These are phyloP conservation scores for Cebidichthys violaceus DNA, from an alignment of 2,113 vertebrate genomes.

Conservation along the genomic window DNA sequence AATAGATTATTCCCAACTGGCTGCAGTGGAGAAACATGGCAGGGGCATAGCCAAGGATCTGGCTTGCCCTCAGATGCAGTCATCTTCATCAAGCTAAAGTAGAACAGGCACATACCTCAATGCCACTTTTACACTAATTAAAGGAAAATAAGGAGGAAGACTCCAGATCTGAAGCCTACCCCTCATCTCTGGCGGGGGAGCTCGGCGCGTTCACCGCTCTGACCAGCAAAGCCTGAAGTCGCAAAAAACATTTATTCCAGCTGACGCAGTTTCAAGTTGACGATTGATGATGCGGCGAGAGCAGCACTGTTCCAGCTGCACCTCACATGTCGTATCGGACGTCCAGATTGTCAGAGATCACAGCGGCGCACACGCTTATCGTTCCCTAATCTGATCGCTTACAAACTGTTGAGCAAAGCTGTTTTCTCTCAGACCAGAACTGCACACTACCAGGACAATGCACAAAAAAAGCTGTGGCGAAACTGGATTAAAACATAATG, in stretches of 20 bases:
- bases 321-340: conserved; percentile 53
- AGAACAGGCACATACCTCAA: conserved; percentile 62
- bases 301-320: conserved; percentile 57
- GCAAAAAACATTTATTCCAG: conserved; percentile 27
- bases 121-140: conserved; percentile 72
- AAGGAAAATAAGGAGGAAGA: conserved; percentile 68
- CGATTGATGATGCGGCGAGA: conserved; percentile 17
- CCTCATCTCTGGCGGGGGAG: conserved; percentile 26
- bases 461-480: background rate
- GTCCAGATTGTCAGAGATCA: conserved; percentile 48
- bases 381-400: background rate
- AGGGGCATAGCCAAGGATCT: conserved; percentile 49
- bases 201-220: conserved; percentile 9
- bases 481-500: conserved; percentile 16
- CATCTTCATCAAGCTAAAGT: conserved; percentile 68
- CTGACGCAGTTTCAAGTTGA: conserved; percentile 43
- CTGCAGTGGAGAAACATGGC: conserved; percentile 63
- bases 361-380: background rate
- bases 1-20: conserved; percentile 75
- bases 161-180: conserved; percentile 27
- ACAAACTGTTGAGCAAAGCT: background rate
- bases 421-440: background rate
- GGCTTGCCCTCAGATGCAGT: conserved; percentile 48
- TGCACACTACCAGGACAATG: background rate
- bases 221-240: conserved; percentile 37